Evolutionary conservation across 2,113 vertebrate species (phyloP).

Genomic region (Steatornis caripensis): DNA sequence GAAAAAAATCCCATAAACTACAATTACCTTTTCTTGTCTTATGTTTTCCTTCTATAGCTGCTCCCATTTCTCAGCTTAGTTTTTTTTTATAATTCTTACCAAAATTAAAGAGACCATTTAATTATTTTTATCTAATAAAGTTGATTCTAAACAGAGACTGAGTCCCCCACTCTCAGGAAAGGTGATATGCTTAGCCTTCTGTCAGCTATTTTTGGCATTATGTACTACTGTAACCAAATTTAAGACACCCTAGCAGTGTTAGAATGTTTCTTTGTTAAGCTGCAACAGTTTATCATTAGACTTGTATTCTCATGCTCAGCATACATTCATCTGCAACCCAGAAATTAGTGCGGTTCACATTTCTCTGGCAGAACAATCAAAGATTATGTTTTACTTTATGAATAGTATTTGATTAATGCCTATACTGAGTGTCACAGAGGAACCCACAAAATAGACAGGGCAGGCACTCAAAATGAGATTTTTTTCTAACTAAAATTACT

Average conservation of each 20-base stretch:
- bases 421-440: too few species aligned
- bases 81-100: background rate
- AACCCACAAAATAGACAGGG: too few species aligned
- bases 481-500: too few species aligned
- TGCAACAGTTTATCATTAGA: background rate
- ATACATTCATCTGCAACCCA: background rate
- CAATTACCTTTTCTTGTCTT: background rate
- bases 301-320: background rate
- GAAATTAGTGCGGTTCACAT: background rate
- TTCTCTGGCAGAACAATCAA: background rate
- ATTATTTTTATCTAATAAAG: background rate
- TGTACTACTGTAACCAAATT: background rate
- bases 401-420: background rate
- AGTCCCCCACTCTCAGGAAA: background rate
- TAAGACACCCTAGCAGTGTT: background rate
- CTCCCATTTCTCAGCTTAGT: background rate
- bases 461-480: too few species aligned
- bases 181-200: background rate
- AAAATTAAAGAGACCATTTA: background rate
- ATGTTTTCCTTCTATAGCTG: background rate
- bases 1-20: background rate
- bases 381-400: background rate
- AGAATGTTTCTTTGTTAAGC: background rate
- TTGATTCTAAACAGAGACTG: background rate
- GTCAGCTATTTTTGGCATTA: background rate